A percentile compares a stretch with the other conserved stretches of the same genome.
phyloP scores from a whole-genome alignment of 2,888 invertebrate species.

The Rhopalosiphum nymphaeae region DNA sequence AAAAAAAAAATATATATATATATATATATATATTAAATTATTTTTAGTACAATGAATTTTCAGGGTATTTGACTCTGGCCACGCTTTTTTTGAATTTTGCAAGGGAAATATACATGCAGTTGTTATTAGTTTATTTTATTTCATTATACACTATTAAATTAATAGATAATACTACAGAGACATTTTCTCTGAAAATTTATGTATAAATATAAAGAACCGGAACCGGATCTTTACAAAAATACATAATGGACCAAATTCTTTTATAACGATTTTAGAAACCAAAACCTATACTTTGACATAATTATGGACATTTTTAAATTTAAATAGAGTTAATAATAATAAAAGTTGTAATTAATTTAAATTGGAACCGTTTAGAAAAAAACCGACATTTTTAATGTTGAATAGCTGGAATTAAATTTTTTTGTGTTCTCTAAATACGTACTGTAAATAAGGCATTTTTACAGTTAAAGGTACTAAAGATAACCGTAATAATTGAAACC shows the following conservation, averaged over 20 bases:
- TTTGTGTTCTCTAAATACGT: background rate
- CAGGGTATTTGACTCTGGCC: no score
- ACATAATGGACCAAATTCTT: background rate
- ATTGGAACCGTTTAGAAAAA: background rate
- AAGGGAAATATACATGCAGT: no score
- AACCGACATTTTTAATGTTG: background rate
- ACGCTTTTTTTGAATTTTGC: no score
- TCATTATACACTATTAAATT: no score
- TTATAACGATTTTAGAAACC: background rate
- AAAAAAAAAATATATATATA: no score
- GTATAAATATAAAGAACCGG: background rate
- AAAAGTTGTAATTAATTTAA: background rate
- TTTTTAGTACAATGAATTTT: no score
- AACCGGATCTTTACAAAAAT: background rate
- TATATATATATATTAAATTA: no score
- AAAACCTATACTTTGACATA: background rate
- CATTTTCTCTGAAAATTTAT: background rate
- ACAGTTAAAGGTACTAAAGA: no score
- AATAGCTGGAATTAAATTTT: background rate
- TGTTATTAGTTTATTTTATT: no score
- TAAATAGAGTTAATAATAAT: background rate
- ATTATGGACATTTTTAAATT: background rate
- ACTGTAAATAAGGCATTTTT: no score
- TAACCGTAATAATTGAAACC: background rate
- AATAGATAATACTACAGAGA: background rate